A percentile compares a stretch with the other conserved stretches of the same genome.
These are phyloP conservation scores for Ormyrus rosae DNA, from an alignment of 2,888 invertebrate species.

Conservation along the genomic window DNA sequence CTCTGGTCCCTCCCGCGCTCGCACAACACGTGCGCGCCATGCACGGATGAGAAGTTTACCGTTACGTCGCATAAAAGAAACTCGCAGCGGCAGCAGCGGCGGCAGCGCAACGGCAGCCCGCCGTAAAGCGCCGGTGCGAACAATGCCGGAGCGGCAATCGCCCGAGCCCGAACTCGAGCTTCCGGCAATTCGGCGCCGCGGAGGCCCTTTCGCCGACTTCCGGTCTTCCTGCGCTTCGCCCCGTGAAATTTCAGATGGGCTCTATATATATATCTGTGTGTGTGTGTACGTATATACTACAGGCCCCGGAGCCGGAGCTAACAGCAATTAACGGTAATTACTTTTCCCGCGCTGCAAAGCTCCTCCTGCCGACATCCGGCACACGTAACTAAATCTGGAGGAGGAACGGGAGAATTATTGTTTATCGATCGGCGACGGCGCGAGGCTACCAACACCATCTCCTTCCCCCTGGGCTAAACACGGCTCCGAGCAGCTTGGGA, in stretches of 20 bases:
- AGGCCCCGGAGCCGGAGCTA: conserved; percentile 40
- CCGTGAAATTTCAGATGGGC: too few relatives aligned
- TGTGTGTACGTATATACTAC: too few relatives aligned
- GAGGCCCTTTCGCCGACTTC: conserved; percentile 8
- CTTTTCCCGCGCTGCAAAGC: conserved; percentile 57
- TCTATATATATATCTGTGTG: too few relatives aligned
- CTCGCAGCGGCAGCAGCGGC: background rate
- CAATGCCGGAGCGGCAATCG: background rate
- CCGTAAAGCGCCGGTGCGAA: background rate
- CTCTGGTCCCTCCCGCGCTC: too few relatives aligned
- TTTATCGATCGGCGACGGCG: conserved; percentile 62
- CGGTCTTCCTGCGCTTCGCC: background rate
- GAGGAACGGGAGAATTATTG: conserved; percentile 60
- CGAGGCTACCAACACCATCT: too few relatives aligned
- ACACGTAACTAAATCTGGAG: background rate
- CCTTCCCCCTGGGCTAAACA: too few relatives aligned
- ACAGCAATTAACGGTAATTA: conserved; percentile 66
- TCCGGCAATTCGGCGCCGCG: too few relatives aligned
- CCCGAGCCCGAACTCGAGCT: conserved; percentile 24
- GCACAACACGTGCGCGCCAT: too few relatives aligned
- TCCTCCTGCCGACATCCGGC: background rate
- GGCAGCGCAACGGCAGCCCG: background rate
- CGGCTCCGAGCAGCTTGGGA: background rate
- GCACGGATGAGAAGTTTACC: conserved; percentile 32
- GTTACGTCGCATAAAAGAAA: conserved; percentile 40